A percentile compares a stretch with the other conserved stretches of the same genome.
These are phyloP conservation scores for Drosophila kohkoa DNA, from an alignment of 1,140 invertebrate genomes.

Conservation along the genomic window DNA sequence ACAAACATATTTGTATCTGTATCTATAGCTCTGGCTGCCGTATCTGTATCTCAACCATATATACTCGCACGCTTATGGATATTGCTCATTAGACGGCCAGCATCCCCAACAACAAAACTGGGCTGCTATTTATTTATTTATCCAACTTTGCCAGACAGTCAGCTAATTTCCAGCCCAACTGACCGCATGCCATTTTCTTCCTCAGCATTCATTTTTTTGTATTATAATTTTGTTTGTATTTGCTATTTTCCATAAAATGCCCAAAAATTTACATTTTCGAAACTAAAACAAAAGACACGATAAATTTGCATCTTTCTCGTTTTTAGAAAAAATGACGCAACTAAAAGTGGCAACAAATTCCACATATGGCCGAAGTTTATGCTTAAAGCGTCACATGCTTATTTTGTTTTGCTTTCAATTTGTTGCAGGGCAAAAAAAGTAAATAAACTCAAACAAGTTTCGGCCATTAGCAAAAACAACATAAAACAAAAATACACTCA, in stretches of 20 bases:
- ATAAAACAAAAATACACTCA: constrained; percentile 2
- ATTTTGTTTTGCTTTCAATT: constrained; percentile 34
- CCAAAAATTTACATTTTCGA: constrained; percentile 26
- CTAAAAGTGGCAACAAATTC: constrained; percentile 18
- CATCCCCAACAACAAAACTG: constrained; percentile 8
- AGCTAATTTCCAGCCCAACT: constrained; percentile 34
- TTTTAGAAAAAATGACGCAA: constrained; percentile 51
- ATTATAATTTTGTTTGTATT: constrained; percentile 1
- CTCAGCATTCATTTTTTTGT: not conserved
- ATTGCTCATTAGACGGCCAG: constrained; percentile 34
- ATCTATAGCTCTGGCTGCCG: constrained; percentile 6
- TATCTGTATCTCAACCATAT: not conserved
- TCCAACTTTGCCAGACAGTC: constrained; percentile 22
- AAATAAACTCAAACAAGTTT: constrained; percentile 39
- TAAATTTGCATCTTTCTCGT: constrained; percentile 43
- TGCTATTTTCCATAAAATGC: not conserved
- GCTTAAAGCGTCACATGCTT: constrained; percentile 13
- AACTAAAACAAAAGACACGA: constrained; percentile 24
- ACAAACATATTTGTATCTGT: constrained; percentile 13
- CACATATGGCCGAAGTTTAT: constrained; percentile 41
- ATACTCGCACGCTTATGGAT: constrained; percentile 27
- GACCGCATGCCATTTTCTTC: constrained; percentile 29
- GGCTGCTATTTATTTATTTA: constrained; percentile 41
- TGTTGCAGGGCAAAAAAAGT: constrained; percentile 26
- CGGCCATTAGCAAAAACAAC: constrained; percentile 5